Base-by-base conservation (phyloP, 2,797 vertebrate species). In the Lepidocolaptes lacrymiger region DNA sequence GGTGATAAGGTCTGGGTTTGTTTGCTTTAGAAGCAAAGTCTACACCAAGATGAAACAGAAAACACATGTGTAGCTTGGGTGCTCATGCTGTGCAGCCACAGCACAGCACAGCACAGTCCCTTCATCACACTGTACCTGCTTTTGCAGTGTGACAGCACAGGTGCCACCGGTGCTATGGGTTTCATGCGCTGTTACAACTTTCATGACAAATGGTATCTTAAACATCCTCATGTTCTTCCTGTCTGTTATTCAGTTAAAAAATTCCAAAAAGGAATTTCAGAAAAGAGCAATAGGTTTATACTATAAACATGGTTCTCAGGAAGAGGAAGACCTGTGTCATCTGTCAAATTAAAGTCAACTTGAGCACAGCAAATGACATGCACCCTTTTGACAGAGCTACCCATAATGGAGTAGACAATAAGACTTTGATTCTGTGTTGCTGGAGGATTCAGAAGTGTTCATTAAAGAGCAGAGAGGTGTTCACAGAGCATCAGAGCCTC, bases 391-490 rank as follows among this genome's bases (percentile, higher is more conserved):
- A 68, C 66, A 88, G 66, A 62, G 55, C 18, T 52, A 56, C 73
- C 14, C 21, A 0, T 48, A 77, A 52, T 52, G 51, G 64, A 51
- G 92, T 64, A 91, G 63, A 90, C 69, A 94, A 71, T 68, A 19
- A 82, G 34, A 44, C 32, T 63, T 72, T 87, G 80, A 95, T 91
- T 93, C 56, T 48, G 34, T 48, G 15, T 58, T 75, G 66, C 86
- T 95, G 62, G 55, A 96, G 78, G 81, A 95, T 3, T 5, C 62
- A 79, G 72, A 81, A 89, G 55, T 78, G 80, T 94, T 96, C 94
- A 78, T 92, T 92, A 91, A 91, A 49, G 75, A 92, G 78, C 68
- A 82, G 62, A 92, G 84, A 93, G 62, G 71, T 94, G 83, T 77
- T 91, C 55, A 46, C 8, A 85, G 34, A 89, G 34, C 76, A 79